A percentile compares a stretch with the other conserved stretches of the same genome.
These are phyloP conservation scores for Callosobruchus maculatus DNA, from an alignment of 2,888 invertebrate species.

Conservation along the genomic window DNA sequence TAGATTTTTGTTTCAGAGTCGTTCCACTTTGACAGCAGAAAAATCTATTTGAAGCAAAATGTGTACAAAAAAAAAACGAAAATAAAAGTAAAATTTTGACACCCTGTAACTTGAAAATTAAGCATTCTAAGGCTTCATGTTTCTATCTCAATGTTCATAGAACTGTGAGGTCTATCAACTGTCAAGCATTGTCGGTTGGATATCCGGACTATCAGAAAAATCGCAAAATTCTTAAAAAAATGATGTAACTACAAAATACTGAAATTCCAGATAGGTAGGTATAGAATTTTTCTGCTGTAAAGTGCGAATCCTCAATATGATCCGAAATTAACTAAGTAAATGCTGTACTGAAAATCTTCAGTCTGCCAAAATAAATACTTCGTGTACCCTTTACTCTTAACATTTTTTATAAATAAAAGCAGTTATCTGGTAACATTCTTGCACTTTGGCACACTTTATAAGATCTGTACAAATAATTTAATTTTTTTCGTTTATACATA, in stretches of 20 bases:
- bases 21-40: background rate
- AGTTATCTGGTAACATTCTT: slow-evolving; percentile 50
- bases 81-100: too few relatives aligned
- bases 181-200: too few relatives aligned
- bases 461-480: slow-evolving; percentile 53
- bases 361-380: slow-evolving; percentile 43
- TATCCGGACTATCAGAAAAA: too few relatives aligned
- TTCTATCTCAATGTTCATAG: too few relatives aligned
- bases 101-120: too few relatives aligned
- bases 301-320: background rate
- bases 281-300: background rate
- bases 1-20: background rate
- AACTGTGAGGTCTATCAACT: too few relatives aligned
- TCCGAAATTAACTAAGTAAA: background rate
- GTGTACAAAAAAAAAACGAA: too few relatives aligned
- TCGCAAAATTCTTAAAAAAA: too few relatives aligned
- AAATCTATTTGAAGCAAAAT: background rate
- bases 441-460: slow-evolving; percentile 53
- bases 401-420: slow-evolving; percentile 43
- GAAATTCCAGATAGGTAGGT: background rate
- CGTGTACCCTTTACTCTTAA: slow-evolving; percentile 47
- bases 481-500: slow-evolving; percentile 49
- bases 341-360: slow-evolving; percentile 3
- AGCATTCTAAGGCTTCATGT: too few relatives aligned
- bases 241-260: too few relatives aligned